phyloP scores from a whole-genome alignment of 2,797 vertebrate species.

The Centropyge bicolor region DNA sequence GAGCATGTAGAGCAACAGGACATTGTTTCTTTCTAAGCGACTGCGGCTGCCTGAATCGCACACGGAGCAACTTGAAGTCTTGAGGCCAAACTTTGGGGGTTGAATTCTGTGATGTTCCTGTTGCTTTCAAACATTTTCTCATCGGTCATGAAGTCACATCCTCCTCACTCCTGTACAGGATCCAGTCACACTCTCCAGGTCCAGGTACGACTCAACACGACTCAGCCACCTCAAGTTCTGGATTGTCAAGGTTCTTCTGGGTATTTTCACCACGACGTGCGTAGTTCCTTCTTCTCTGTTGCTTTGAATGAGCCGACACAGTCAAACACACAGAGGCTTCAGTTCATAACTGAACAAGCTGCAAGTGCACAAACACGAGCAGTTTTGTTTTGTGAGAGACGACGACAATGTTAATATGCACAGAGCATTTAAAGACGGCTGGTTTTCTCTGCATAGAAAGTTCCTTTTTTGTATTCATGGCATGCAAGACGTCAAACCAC shows the following conservation, averaged over 20 bases:
- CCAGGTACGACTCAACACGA: neutral
- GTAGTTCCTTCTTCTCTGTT: neutral
- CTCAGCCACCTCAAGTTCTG: neutral
- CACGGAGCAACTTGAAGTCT: conserved; percentile 31
- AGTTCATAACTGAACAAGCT: neutral
- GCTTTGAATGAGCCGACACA: conserved; percentile 23
- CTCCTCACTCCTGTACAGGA: conserved; percentile 8
- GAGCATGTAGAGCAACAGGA: conserved; percentile 57
- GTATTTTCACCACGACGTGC: neutral
- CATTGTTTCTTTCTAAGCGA: conserved; percentile 17
- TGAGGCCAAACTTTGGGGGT: conserved; percentile 17
- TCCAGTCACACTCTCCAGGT: neutral
- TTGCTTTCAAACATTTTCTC: conserved; percentile 34
- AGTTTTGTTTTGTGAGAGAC: neutral
- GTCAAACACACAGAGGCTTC: neutral
- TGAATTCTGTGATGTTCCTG: conserved; percentile 22
- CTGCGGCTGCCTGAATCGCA: conserved; percentile 47
- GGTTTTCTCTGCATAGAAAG: neutral
- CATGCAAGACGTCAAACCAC: neutral
- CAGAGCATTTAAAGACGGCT: conserved; percentile 1
- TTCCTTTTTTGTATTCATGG: neutral
- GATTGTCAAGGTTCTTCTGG: neutral
- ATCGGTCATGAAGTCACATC: conserved; percentile 20
- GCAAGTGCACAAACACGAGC: neutral
- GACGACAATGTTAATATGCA: neutral